Evolutionary conservation across 2,888 invertebrate genomes (phyloP).

Genomic region (Ommatoiulus sabulosus): DNA sequence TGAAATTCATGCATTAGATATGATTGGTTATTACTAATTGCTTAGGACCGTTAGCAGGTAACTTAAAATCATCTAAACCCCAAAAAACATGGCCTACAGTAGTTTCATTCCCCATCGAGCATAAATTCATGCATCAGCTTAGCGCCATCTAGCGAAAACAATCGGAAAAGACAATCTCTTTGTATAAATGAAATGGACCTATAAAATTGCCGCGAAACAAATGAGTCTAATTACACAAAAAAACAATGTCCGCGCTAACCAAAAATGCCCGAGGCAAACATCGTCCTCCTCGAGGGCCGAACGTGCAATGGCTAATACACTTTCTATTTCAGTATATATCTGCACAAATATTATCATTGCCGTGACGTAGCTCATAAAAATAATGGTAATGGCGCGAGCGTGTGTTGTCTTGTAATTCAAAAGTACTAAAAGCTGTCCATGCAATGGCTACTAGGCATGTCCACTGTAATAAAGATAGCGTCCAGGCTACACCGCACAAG

Average conservation of each 20-base stretch:
- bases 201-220: conserved; percentile 14
- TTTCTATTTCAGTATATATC: conserved; percentile 38
- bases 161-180: not conserved
- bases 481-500: not conserved
- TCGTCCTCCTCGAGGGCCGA: not conserved
- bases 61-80: no score
- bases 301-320: conserved; percentile 19
- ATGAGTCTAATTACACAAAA: conserved; percentile 38
- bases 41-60: no score
- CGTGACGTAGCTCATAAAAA: conserved; percentile 41
- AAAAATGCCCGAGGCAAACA: not conserved
- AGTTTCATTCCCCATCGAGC: not conserved
- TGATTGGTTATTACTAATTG: no score
- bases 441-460: conserved; percentile 38
- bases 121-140: not conserved
- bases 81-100: no score
- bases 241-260: conserved; percentile 32
- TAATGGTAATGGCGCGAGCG: conserved; percentile 33
- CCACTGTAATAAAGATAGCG: conserved; percentile 37
- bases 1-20: no score
- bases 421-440: conserved; percentile 46
- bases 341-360: conserved; percentile 18
- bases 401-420: conserved; percentile 46
- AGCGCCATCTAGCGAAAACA: conserved; percentile 34
- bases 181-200: not conserved